phyloP scores from a whole-genome alignment of 92 coral and sea anemone genomes.

The Umimayanthus chanpuru region DNA sequence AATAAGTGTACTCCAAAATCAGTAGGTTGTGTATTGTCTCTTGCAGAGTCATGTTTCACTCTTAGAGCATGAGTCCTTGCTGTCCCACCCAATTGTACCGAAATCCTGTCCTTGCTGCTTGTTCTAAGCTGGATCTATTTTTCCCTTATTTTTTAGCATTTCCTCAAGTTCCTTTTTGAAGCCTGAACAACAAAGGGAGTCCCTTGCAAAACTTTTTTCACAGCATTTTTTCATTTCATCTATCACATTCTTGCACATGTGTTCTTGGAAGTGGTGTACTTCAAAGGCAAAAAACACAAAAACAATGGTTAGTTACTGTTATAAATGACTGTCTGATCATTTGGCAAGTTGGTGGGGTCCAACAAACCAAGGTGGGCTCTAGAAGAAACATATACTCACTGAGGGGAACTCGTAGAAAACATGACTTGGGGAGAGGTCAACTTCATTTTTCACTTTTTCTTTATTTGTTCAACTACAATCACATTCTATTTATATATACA shows the following conservation, averaged over 20 bases:
- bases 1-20: too few species aligned
- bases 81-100: too few species aligned
- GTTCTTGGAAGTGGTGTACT: conserved; percentile 61
- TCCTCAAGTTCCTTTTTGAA: conserved; percentile 53
- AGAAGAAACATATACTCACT: too few species aligned
- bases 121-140: background rate
- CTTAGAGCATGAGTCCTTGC: too few species aligned
- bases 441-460: too few species aligned
- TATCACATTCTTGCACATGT: conserved; percentile 55
- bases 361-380: too few species aligned
- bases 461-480: too few species aligned
- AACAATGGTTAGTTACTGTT: background rate
- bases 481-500: too few species aligned
- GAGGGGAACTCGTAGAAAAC: too few species aligned
- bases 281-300: background rate
- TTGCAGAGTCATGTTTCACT: too few species aligned
- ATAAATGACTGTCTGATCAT: background rate
- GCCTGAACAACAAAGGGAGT: conserved; percentile 61
- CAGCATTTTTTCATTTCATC: conserved; percentile 67
- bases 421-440: too few species aligned
- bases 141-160: conserved; percentile 11
- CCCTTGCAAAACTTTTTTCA: conserved; percentile 49
- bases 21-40: too few species aligned
- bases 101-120: background rate
- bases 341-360: background rate